Base-by-base conservation (phyloP, 92 coral and sea anemone species). In the Plumapathes pennacea region DNA sequence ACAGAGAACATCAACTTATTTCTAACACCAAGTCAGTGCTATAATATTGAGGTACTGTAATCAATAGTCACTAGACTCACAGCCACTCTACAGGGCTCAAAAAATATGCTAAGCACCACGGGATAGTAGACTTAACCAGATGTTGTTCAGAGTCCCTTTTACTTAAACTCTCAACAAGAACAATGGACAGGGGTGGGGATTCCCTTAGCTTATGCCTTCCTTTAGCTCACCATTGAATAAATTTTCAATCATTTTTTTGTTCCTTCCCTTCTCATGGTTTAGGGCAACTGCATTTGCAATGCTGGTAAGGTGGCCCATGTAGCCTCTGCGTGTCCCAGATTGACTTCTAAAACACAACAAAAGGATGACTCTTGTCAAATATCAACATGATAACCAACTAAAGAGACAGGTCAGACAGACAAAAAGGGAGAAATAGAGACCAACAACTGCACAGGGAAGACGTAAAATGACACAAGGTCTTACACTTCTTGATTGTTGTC, bases 261-360 rank as follows among this genome's bases (percentile, higher is more conserved):
- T 94, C 32, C 73, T 94, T 4, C 99, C 95, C 62, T 77, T 89
- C 61, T 89, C 96, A 40, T 77, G 40, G 28, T 73, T 65, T 27
- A 63, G 65, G 3, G 65, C 96, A 33, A 94, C 41, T 41, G 74
- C 57, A 71, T 94, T 94, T 8, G 99, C 99, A 57, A 94, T 86
- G 60, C 85, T 94, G 46, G 99, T 84, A 30, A 94, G 66, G 51
- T 94, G 99, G 8, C 99, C 99, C 99, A 94, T 94, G 46, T 94
- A 89, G 46, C 99, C 99, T 34, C 78, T 84, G 25, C 83, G 55
- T 2, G 81, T 82, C 50, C 79, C 83, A 6, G 73, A 54, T 57
- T 81, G 78, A 22, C 80, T 72, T 25, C 90, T 80, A 40, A 11
- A 47, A 43, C 40, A 15, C 13, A 60, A 21, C 26, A 41, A 4